Conservation (phyloP, 2,113 vertebrate genomes). For the Ptilorrhoa leucosticta region DNA sequence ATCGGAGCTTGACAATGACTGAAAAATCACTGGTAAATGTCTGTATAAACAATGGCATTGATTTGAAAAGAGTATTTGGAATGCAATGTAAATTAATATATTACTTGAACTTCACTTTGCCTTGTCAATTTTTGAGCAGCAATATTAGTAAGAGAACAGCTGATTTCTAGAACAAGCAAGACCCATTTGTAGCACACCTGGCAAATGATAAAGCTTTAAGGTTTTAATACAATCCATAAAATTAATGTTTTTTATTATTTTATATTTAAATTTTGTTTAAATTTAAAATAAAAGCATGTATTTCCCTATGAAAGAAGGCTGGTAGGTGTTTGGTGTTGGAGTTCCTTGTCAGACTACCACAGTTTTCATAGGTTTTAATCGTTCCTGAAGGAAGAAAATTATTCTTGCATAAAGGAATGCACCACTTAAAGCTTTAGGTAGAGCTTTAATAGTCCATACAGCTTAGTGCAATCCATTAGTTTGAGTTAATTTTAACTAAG, state of each 20-base stretch:
- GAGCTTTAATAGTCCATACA: neutral
- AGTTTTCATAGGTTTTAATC: neutral
- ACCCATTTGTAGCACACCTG: neutral
- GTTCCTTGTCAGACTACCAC: neutral
- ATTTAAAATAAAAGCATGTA: neutral
- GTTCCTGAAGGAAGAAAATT: neutral
- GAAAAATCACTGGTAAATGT: neutral
- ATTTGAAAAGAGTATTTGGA: neutral
- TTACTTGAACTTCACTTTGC: neutral
- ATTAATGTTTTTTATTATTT: neutral
- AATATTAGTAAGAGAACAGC: neutral
- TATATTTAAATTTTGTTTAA: neutral
- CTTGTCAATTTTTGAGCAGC: neutral
- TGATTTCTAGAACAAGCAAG: neutral
- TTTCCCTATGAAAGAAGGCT: neutral
- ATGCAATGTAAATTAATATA: neutral
- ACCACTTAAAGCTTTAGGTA: neutral
- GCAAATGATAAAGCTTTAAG: neutral
- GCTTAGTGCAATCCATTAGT: neutral
- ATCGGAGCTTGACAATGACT: neutral
- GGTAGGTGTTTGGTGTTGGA: neutral
- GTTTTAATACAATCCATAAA: neutral
- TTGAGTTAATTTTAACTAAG: conserved; percentile 24
- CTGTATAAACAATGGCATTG: neutral
- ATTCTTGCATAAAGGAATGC: conserved; percentile 3